Evolutionary conservation across 2,797 vertebrate species (phyloP).

Genomic region (Chaunax sp.): DNA sequence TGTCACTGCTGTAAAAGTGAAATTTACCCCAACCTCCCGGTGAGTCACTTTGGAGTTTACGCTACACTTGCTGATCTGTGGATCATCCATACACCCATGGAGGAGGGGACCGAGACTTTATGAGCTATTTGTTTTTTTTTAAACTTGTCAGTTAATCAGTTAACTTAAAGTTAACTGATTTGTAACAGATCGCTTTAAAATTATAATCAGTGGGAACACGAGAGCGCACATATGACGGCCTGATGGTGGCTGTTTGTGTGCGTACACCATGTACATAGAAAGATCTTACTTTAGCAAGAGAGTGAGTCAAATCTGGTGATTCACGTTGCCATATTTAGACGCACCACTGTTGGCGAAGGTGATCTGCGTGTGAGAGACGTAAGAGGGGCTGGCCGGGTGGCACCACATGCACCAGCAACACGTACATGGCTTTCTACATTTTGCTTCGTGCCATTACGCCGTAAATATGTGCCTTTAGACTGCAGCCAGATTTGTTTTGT

Average conservation of each 20-base stretch:
- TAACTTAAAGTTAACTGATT: not conserved
- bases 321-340: slow-evolving; percentile 83
- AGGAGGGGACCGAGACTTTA: not conserved
- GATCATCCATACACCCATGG: not conserved
- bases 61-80: not conserved
- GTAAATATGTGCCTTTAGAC: slow-evolving; percentile 12
- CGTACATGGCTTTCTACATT: not conserved
- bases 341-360: slow-evolving; percentile 68
- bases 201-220: not conserved
- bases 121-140: not conserved
- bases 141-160: no score
- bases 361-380: slow-evolving; percentile 51
- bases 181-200: not conserved
- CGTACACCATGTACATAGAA: not conserved
- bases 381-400: slow-evolving; percentile 33
- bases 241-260: slow-evolving; percentile 6
- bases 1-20: slow-evolving; percentile 93
- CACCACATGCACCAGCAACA: slow-evolving; percentile 32
- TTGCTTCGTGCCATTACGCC: not conserved
- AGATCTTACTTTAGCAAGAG: slow-evolving; percentile 29
- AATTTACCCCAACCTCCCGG: slow-evolving; percentile 91
- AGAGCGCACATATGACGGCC: not conserved
- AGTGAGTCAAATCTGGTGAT: slow-evolving; percentile 50
- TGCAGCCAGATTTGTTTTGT: not conserved
- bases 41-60: slow-evolving; percentile 75